Evolutionary conservation across 1,140 invertebrate genomes (phyloP).

Genomic region (Monochamus saltuarius): DNA sequence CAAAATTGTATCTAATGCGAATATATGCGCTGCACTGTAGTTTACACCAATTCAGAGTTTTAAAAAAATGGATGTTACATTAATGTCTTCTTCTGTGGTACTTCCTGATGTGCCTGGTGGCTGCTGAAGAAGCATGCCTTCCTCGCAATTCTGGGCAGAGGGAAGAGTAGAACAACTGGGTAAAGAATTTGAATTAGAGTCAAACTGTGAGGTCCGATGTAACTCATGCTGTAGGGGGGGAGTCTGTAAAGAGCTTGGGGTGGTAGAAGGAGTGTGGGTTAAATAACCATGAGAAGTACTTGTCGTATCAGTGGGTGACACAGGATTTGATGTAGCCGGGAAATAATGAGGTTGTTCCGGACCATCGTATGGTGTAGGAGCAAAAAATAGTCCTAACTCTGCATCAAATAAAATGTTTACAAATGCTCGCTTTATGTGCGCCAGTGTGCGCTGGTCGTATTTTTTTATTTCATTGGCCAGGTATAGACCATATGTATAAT

Average conservation of each 20-base stretch:
- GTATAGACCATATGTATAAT: constrained; percentile 8
- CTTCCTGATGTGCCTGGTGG: constrained; percentile 7
- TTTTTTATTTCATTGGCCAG: constrained; percentile 10
- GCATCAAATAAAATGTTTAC: constrained; percentile 14
- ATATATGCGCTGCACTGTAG: too few relatives aligned
- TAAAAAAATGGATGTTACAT: constrained; percentile 6
- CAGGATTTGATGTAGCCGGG: neutral
- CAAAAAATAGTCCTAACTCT: constrained; percentile 8
- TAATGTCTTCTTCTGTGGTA: neutral
- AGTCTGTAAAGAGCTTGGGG: constrained; percentile 1
- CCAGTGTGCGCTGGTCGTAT: neutral
- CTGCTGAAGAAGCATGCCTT: too few relatives aligned
- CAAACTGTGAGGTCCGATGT: too few relatives aligned
- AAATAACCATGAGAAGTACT: neutral
- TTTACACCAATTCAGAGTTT: constrained; percentile 5
- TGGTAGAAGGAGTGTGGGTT: constrained; percentile 1
- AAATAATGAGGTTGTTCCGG: neutral
- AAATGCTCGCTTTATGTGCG: constrained; percentile 2
- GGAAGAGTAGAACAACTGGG: too few relatives aligned
- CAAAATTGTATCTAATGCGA: too few relatives aligned
- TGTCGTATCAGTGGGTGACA: too few relatives aligned
- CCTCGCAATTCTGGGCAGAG: too few relatives aligned
- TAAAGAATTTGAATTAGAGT: too few relatives aligned
- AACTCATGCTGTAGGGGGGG: neutral
- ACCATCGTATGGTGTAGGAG: constrained; percentile 3